Percentiles rank a stretch among this genome's conserved stretches.
phyloP scores from a whole-genome alignment of 2,888 invertebrate species.

The Apotomis capreana region DNA sequence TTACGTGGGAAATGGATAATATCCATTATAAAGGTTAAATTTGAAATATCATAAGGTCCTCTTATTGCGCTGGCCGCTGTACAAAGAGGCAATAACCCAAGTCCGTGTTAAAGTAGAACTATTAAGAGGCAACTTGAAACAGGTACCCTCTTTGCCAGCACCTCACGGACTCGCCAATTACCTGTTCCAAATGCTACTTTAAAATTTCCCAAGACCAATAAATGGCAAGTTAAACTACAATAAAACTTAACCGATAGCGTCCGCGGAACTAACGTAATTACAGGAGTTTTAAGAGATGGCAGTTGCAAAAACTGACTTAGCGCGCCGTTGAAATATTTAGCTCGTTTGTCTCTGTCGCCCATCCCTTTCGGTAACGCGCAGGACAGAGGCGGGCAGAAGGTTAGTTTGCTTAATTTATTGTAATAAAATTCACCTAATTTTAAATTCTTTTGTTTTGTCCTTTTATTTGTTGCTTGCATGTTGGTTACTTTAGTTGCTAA shows the following conservation, averaged over 20 bases:
- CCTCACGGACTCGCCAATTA: background rate
- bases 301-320: conserved; percentile 42
- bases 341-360: conserved; percentile 40
- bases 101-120: background rate
- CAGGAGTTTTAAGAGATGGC: conserved; percentile 40
- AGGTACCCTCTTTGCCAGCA: background rate
- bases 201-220: conserved; percentile 26
- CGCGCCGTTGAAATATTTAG: conserved; percentile 37
- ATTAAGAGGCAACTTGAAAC: background rate
- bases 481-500: background rate
- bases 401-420: background rate
- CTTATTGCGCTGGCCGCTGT: background rate
- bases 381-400: conserved; percentile 25
- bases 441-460: background rate
- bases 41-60: no score
- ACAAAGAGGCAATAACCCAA: background rate
- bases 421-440: background rate
- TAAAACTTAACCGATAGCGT: conserved; percentile 34
- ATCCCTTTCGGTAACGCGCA: conserved; percentile 36
- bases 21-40: no score
- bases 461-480: background rate
- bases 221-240: conserved; percentile 33
- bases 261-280: conserved; percentile 35
- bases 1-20: no score
- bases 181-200: conserved; percentile 1